Conservation (phyloP, 2,888 invertebrate species). For the Stenichneumon culpator region DNA sequence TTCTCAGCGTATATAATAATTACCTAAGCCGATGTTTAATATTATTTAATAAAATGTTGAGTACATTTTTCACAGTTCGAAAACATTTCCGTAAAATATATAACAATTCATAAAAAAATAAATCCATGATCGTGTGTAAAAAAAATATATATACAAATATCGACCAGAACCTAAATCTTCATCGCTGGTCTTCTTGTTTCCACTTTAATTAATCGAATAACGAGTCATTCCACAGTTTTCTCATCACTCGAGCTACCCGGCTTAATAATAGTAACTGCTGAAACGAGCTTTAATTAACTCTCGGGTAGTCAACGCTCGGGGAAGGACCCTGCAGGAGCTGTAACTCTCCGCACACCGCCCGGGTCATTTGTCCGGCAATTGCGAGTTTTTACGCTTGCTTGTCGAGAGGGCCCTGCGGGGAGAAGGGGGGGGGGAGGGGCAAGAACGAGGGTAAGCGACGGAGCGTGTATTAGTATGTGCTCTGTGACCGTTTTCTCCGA, state of each 20-base stretch:
- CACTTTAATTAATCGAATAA: neutral
- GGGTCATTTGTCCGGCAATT: constrained; percentile 58
- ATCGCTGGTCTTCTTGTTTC: too few relatives aligned
- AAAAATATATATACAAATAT: too few relatives aligned
- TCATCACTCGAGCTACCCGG: neutral
- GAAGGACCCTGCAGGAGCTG: constrained; percentile 45
- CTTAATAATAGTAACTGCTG: constrained; percentile 17
- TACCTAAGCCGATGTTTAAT: too few relatives aligned
- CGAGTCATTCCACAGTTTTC: neutral
- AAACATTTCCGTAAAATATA: too few relatives aligned
- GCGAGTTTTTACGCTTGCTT: constrained; percentile 24
- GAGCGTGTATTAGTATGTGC: constrained; percentile 35
- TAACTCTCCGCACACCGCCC: constrained; percentile 27
- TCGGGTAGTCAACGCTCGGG: constrained; percentile 28
- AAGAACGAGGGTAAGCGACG: constrained; percentile 42
- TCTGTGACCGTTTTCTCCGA: constrained; percentile 18
- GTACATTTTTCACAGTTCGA: too few relatives aligned
- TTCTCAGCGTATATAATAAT: too few relatives aligned
- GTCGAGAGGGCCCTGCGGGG: neutral
- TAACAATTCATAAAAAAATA: too few relatives aligned
- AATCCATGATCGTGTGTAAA: too few relatives aligned
- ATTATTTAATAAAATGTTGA: too few relatives aligned
- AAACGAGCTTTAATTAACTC: constrained; percentile 61
- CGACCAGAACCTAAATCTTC: too few relatives aligned
- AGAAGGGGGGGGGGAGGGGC: neutral